These are phyloP conservation scores for Coelinius sp. DNA, from an alignment of 2,888 invertebrate species.

Conservation along the genomic window DNA sequence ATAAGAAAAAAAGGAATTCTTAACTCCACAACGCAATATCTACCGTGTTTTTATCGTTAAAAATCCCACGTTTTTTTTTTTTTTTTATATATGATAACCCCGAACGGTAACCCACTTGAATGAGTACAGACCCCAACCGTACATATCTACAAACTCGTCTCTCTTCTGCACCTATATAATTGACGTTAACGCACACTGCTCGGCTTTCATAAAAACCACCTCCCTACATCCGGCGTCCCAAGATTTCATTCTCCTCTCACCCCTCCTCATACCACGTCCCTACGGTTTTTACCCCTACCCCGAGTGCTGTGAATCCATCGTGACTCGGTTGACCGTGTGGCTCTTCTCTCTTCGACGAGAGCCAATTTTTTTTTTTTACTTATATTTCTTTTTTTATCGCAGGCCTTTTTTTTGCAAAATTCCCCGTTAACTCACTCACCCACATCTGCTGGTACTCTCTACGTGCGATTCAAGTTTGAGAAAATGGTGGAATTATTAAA, in stretches of 20 bases:
- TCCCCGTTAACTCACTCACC: slow-evolving; percentile 64
- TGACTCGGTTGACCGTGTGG: slow-evolving; percentile 34
- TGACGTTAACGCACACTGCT: slow-evolving; percentile 69
- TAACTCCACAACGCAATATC: no score
- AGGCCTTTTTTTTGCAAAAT: slow-evolving; percentile 54
- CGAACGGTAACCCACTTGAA: slow-evolving; percentile 10
- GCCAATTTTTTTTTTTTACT: slow-evolving; percentile 29
- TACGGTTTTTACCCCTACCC: slow-evolving; percentile 23
- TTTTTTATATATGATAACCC: slow-evolving; percentile 2
- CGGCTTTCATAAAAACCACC: slow-evolving; percentile 70
- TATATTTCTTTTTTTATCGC: not conserved
- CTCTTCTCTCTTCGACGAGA: slow-evolving; percentile 34
- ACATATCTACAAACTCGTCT: slow-evolving; percentile 5
- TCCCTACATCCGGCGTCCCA: slow-evolving; percentile 67
- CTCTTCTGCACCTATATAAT: slow-evolving; percentile 65
- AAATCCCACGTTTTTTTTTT: not conserved
- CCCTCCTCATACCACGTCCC: not conserved
- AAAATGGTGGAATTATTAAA: no score
- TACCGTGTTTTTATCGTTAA: no score
- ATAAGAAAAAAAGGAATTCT: no score
- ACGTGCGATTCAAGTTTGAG: not conserved
- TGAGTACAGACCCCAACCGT: slow-evolving; percentile 2
- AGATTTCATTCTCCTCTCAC: slow-evolving; percentile 56
- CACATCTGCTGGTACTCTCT: slow-evolving; percentile 53
- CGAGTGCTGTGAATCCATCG: slow-evolving; percentile 34